phyloP scores from a whole-genome alignment of 2,113 vertebrate species.

The Strix uralensis region DNA sequence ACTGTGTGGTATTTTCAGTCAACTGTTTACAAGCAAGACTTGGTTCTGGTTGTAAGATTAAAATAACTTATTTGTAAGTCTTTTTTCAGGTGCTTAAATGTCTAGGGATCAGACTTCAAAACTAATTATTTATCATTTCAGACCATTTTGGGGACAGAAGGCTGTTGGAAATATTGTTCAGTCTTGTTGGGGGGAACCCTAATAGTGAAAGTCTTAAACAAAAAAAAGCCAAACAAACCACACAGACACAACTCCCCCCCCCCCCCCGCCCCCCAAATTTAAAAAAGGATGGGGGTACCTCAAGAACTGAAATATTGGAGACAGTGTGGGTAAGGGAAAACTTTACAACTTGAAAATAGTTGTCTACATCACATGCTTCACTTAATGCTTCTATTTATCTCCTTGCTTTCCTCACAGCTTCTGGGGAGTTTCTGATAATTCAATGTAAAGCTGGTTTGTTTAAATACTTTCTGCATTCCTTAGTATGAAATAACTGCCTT shows the following conservation, averaged over 20 bases:
- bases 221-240: neutral
- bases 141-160: neutral
- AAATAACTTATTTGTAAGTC: neutral
- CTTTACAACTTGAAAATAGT: neutral
- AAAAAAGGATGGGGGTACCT: accelerated
- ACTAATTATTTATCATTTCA: neutral
- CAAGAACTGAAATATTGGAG: neutral
- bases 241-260: too few relatives aligned
- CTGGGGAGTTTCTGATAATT: neutral
- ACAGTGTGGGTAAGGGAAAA: neutral
- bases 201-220: neutral
- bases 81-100: neutral
- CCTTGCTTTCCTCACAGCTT: neutral
- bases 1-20: neutral
- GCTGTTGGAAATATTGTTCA: neutral
- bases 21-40: neutral
- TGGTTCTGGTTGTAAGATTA: neutral
- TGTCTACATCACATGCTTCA: neutral
- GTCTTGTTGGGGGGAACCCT: neutral
- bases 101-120: neutral
- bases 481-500: neutral
- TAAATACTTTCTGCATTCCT: conserved; percentile 46
- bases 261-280: too few relatives aligned
- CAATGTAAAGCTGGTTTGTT: neutral
- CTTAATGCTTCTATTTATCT: neutral